Evolutionary conservation across 2,113 vertebrate genomes (phyloP).

Genomic region (Enhydra lutris): DNA sequence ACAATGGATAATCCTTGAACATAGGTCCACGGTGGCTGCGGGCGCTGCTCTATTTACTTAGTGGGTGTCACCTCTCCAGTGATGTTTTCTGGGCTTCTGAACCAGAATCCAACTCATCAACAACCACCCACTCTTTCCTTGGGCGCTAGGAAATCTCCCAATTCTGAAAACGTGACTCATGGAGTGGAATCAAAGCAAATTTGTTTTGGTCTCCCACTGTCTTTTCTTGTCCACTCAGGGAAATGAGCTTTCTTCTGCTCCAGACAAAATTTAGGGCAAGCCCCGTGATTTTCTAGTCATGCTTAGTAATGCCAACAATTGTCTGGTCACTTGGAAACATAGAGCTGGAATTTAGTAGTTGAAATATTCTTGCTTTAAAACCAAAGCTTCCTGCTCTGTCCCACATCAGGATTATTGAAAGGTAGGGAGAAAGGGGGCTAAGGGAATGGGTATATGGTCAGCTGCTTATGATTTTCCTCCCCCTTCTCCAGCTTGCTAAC

Average conservation of each 20-base stretch:
- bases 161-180: neutral
- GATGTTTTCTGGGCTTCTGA: neutral
- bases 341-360: neutral
- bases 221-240: neutral
- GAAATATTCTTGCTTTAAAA: neutral
- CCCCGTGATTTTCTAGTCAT: neutral
- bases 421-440: neutral
- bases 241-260: neutral
- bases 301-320: neutral
- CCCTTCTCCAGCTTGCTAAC: neutral
- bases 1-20: neutral
- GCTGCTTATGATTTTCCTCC: neutral
- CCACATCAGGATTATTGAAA: neutral
- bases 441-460: neutral
- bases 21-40: neutral
- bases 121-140: neutral
- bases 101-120: neutral
- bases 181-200: neutral
- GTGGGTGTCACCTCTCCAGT: neutral
- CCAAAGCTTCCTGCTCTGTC: neutral
- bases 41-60: neutral
- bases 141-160: neutral
- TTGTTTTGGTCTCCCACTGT: neutral
- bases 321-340: neutral
- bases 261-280: neutral